Conservation (phyloP, 1,140 invertebrate species). For the Drosophila pseudoananassae region DNA sequence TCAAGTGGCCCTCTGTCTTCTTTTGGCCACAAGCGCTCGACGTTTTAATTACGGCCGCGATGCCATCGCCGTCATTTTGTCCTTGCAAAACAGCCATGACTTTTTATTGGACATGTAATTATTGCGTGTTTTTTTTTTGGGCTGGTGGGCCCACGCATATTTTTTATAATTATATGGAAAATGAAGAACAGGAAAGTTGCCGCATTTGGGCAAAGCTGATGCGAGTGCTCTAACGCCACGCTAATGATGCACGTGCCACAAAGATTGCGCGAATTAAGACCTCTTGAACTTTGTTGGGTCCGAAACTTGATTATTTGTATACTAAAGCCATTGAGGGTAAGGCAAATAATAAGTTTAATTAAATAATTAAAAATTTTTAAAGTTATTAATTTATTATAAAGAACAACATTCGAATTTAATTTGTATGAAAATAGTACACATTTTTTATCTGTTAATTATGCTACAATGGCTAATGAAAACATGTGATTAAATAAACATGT, state of each 20-base stretch:
- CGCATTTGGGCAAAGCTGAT: constrained; percentile 44
- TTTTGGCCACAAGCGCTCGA: constrained; percentile 44
- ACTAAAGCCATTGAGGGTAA: not conserved
- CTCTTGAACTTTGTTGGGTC: constrained; percentile 15
- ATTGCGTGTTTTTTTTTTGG: constrained; percentile 48
- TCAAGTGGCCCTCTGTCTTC: constrained; percentile 44
- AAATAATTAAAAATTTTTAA: no score
- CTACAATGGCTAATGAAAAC: not conserved
- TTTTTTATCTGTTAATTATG: not conserved
- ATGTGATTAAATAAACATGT: not conserved
- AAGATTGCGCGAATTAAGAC: constrained; percentile 31
- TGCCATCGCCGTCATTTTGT: constrained; percentile 47
- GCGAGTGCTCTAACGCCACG: constrained; percentile 33
- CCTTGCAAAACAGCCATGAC: constrained; percentile 54
- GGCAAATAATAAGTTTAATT: no score
- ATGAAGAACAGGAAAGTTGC: constrained; percentile 47
- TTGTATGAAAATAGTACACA: no score
- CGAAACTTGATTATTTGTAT: constrained; percentile 5
- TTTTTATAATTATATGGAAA: constrained; percentile 75
- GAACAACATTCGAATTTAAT: no score
- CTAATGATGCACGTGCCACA: constrained; percentile 41
- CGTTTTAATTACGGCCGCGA: constrained; percentile 69
- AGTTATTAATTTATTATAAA: not conserved
- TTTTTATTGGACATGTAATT: constrained; percentile 81
- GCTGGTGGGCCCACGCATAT: constrained; percentile 55